A percentile compares a stretch with the other conserved stretches of the same genome.
Conservation (phyloP, 2,113 vertebrate species). For the Pogona vitticeps region DNA sequence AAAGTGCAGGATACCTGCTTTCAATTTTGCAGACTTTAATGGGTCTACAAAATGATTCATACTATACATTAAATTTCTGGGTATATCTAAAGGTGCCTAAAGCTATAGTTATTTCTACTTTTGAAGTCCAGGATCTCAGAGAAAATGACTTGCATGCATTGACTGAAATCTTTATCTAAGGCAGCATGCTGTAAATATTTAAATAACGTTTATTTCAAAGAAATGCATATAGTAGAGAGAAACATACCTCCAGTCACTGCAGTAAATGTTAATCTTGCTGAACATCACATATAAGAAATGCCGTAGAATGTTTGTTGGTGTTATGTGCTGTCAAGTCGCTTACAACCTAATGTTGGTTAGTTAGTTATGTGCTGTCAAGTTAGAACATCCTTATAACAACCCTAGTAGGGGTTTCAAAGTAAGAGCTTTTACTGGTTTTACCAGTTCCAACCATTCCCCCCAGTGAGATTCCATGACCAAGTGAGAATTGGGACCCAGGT, state of each 20-base stretch:
- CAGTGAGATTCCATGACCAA: no score
- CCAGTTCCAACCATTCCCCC: no score
- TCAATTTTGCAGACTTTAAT: slow-evolving; percentile 12
- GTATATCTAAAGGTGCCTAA: neutral
- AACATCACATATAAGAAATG: neutral
- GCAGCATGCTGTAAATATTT: neutral
- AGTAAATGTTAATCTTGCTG: neutral
- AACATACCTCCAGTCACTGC: neutral
- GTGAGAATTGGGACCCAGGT: no score
- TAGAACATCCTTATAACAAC: no score
- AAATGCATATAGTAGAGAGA: neutral
- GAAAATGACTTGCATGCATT: neutral
- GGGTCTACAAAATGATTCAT: slow-evolving; percentile 17
- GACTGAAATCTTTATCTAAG: slow-evolving; percentile 6
- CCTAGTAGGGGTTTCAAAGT: no score
- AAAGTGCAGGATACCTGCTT: neutral
- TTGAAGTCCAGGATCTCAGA: slow-evolving; percentile 3
- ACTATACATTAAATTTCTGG: slow-evolving; percentile 14
- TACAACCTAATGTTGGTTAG: no score
- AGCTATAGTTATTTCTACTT: slow-evolving; percentile 4
- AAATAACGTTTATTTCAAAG: slow-evolving; percentile 3
- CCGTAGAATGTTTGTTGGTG: no score
- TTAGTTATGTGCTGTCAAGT: no score
- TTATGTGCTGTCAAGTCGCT: no score
- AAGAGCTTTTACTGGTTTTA: no score